Base-by-base conservation (phyloP, 2,888 invertebrate species). In the Seira sanloemensis region DNA sequence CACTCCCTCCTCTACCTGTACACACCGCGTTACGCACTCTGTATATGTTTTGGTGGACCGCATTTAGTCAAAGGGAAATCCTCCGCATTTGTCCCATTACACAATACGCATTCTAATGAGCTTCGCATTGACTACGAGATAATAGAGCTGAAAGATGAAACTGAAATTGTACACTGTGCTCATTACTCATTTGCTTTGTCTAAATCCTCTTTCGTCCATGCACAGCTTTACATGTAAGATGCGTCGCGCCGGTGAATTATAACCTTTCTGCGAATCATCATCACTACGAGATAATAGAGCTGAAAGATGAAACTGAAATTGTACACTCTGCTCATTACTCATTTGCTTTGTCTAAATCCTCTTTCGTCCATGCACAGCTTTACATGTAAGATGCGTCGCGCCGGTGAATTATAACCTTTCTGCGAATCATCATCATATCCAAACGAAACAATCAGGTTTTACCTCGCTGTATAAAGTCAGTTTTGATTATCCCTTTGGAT, bases 91-190 rank as follows among this genome's bases (percentile, higher is more conserved):
- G 19, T n/a, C 21, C 66, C 58, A 73, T 73, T 73, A 73, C 26
- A 73, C 73, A 73, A 73, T 73, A 21, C 7, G 18, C 73, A 62
- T 73, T 62, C 73, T 62, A 73, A 73, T 73, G 73, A 62, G 73
- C 37, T 12, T 37, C 37, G 37, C n/a, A n/a, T n/a, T n/a, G n/a
- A n/a, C n/a, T n/a, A n/a, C n/a, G n/a, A n/a, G n/a, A n/a, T n/a
- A n/a, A n/a, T n/a, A n/a, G 23, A 23, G 19, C 26, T 46, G 67
- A 67, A 25, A 1, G n/a, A 67, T 25, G 26, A 67, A 23, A 21
- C 9, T 25, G 67, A 67, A 18, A 12, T 7, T 69, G 69, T 37
- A 69, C 26, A 27, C 24, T 16, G 24, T 24, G 25, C 24, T 9
- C 25, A 67, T 7, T 25, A 24, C 18, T 23, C n/a, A n/a, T 25